Evolutionary conservation across 2,888 invertebrate species (phyloP).

Genomic region (Poecilobothrus nobilitatus): DNA sequence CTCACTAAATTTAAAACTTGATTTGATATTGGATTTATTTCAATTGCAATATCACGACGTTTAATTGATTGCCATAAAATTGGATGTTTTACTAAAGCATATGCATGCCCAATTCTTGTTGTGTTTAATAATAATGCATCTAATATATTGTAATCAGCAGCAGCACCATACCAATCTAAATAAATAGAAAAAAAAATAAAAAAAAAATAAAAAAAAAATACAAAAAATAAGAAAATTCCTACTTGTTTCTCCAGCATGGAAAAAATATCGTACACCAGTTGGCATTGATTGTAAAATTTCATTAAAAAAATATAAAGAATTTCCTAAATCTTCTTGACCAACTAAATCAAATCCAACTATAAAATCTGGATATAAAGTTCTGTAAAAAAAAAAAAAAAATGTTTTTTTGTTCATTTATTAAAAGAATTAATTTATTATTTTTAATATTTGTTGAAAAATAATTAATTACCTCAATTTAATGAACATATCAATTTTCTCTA

Average conservation of each 20-base stretch:
- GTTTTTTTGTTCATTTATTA: too few species aligned
- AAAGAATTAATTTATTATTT: background rate
- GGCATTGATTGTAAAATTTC: constrained; percentile 30
- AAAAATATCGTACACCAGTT: constrained; percentile 47
- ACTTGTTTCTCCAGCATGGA: constrained; percentile 60
- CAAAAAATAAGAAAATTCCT: constrained; percentile 15
- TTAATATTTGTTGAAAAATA: background rate
- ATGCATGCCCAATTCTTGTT: constrained; percentile 42
- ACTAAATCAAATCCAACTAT: constrained; percentile 59
- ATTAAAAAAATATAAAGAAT: constrained; percentile 42
- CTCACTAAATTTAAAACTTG: constrained; percentile 48
- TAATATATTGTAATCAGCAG: constrained; percentile 52
- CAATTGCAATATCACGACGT: constrained; percentile 36
- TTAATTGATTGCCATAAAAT: constrained; percentile 38
- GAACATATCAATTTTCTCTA: constrained; percentile 28
- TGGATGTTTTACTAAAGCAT: constrained; percentile 40
- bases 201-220: background rate
- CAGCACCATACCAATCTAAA: constrained; percentile 49
- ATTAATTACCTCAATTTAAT: constrained; percentile 32
- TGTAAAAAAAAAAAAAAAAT: constrained; percentile 26
- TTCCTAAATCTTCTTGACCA: constrained; percentile 56
- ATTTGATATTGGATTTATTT: constrained; percentile 42
- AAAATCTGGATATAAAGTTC: constrained; percentile 44
- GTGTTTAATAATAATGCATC: constrained; percentile 41
- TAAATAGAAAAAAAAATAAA: too few species aligned